Evolutionary conservation across 2,113 vertebrate genomes (phyloP).

Genomic region (Oxyura jamaicensis): DNA sequence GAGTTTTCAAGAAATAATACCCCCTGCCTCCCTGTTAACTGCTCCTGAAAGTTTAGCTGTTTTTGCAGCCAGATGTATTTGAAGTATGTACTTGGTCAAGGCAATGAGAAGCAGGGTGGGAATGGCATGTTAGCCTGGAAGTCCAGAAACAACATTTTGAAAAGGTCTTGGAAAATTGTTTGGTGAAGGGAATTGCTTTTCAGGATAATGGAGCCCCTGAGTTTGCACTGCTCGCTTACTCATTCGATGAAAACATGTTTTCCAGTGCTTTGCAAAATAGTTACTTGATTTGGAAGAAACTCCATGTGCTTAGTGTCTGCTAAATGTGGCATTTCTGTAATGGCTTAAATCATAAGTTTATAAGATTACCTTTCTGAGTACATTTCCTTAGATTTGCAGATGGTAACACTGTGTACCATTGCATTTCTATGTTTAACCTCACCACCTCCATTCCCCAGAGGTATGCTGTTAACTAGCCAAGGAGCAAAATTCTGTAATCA

Average conservation of each 20-base stretch:
- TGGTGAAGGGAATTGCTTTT: neutral
- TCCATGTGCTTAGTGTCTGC: neutral
- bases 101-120: neutral
- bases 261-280: neutral
- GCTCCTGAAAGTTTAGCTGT: neutral
- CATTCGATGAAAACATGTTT: conserved; percentile 18
- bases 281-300: conserved; percentile 25
- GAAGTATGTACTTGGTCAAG: neutral
- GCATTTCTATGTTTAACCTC: neutral
- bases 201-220: neutral
- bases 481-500: neutral
- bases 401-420: neutral
- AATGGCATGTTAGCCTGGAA: neutral
- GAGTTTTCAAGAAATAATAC: neutral
- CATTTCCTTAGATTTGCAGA: neutral
- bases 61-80: neutral
- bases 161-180: neutral
- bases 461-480: neutral
- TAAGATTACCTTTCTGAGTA: neutral
- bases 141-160: neutral
- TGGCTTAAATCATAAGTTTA: conserved; percentile 3
- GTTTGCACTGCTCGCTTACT: neutral
- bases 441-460: neutral
- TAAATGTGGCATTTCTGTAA: neutral
- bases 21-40: accelerated